Conservation (phyloP, 2,888 invertebrate species). For the Coleophora flavipennella region DNA sequence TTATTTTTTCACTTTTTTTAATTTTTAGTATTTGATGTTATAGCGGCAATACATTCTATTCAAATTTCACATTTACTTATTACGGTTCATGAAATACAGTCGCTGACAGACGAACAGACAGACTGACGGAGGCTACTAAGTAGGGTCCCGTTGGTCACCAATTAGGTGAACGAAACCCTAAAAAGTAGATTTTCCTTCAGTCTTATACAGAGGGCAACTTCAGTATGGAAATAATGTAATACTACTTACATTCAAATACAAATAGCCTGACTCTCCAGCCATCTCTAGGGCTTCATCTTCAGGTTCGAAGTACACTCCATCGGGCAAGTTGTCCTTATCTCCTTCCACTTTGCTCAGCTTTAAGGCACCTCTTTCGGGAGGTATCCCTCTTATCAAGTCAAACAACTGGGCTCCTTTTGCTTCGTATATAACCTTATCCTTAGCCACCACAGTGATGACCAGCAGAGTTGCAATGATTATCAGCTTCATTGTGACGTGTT, state of each 20-base stretch:
- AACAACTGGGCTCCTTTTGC: conserved; percentile 24
- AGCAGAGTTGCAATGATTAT: conserved; percentile 5
- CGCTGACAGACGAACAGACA: no score
- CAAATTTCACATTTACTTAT: no score
- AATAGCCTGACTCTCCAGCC: conserved; percentile 8
- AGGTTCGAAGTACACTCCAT: conserved; percentile 37
- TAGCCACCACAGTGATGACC: background rate
- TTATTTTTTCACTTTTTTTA: no score
- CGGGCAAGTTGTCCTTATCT: conserved; percentile 20
- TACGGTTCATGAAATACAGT: no score
- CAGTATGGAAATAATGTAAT: background rate
- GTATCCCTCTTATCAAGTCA: conserved; percentile 25
- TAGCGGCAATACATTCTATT: no score
- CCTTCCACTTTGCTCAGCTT: conserved; percentile 22
- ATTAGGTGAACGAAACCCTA: no score
- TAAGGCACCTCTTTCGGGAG: conserved; percentile 19
- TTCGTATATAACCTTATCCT: conserved; percentile 24
- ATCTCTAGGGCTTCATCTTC: conserved; percentile 23
- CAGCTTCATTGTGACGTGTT: conserved; percentile 6
- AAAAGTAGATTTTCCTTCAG: no score
- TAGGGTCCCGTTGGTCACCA: no score
- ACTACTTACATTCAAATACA: conserved; percentile 22
- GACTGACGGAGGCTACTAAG: no score
- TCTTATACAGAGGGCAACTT: no score
- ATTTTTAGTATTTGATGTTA: no score